Percentiles rank a stretch among this genome's conserved stretches.
Conservation (phyloP, 2,113 vertebrate genomes). For the Syngnathus typhle region DNA sequence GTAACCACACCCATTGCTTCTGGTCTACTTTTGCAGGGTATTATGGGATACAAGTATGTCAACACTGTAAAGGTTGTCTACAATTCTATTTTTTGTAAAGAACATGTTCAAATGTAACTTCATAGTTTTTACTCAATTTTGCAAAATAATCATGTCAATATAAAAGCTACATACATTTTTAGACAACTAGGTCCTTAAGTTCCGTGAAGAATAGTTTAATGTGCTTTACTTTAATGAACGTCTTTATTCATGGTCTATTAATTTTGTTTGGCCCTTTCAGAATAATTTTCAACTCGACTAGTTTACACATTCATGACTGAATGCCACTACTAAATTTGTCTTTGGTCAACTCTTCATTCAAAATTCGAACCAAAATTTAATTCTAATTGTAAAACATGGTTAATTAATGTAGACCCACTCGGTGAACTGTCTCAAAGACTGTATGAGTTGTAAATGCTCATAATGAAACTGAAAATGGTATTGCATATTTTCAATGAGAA, state of each 20-base stretch:
- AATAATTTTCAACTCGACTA: conserved; percentile 18
- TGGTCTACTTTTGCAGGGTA: background rate
- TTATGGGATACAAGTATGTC: conserved; percentile 1
- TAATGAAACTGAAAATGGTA: background rate
- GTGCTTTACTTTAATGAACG: conserved; percentile 17
- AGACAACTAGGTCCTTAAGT: conserved; percentile 12
- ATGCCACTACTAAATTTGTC: background rate
- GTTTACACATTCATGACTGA: background rate
- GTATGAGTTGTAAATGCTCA: background rate
- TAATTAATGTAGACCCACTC: too few relatives aligned
- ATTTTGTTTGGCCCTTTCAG: conserved; percentile 24
- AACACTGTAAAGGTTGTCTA: background rate
- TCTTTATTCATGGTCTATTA: conserved; percentile 15
- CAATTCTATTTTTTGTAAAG: too few relatives aligned
- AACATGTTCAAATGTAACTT: background rate
- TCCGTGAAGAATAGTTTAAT: conserved; percentile 12
- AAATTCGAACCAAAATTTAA: too few relatives aligned
- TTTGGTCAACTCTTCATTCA: background rate
- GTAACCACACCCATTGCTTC: conserved; percentile 26
- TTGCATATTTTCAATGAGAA: background rate
- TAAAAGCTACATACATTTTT: background rate
- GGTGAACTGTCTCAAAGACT: too few relatives aligned
- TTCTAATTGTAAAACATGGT: too few relatives aligned
- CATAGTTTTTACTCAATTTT: background rate
- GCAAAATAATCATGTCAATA: background rate